phyloP scores from a whole-genome alignment of 2,797 vertebrate genomes.

The Smutsia gigantea region DNA sequence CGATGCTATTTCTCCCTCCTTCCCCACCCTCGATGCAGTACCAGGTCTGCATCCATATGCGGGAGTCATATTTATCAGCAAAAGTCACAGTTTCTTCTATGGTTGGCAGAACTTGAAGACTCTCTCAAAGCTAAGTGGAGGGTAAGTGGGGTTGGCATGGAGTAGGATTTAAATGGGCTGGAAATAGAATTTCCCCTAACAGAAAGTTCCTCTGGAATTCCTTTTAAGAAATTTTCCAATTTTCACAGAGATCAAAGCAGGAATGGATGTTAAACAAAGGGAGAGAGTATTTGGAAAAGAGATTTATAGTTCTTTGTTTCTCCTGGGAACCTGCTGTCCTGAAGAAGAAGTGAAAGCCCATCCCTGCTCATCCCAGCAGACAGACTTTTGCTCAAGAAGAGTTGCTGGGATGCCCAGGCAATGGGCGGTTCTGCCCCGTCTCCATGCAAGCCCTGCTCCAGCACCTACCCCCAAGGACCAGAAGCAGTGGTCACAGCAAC shows the following conservation, averaged over 20 bases:
- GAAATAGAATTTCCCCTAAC: neutral
- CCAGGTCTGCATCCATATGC: neutral
- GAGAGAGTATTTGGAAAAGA: neutral
- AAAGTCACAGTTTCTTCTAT: neutral
- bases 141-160: neutral
- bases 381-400: neutral
- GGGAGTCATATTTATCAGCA: neutral
- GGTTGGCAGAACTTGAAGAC: neutral
- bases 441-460: neutral
- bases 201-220: neutral
- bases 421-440: neutral
- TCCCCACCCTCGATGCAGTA: neutral
- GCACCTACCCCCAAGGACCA: neutral
- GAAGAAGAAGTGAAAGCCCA: neutral
- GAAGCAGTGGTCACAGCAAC: conserved; percentile 33
- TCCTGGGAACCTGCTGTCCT: neutral
- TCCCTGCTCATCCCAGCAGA: neutral
- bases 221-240: neutral
- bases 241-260: neutral
- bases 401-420: neutral
- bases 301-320: neutral
- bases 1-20: neutral
- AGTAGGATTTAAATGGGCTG: neutral
- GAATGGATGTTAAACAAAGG: neutral
- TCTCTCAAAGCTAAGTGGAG: neutral